Percentiles rank a stretch among this genome's conserved stretches.
Conservation (phyloP, 2,113 vertebrate genomes). For the Chaetorhynchus papuensis region DNA sequence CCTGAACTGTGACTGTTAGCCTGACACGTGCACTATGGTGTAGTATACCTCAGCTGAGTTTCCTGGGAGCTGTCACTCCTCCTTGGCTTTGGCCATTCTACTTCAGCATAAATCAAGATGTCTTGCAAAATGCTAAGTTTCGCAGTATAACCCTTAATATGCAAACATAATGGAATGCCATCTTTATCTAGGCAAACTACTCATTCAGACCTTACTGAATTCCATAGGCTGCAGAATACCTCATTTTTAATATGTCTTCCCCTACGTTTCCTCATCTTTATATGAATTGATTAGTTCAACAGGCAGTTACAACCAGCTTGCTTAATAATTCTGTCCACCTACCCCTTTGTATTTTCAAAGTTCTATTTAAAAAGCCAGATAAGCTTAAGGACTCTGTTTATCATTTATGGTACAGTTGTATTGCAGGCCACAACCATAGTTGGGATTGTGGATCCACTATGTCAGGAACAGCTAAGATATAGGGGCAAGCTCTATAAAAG, state of each 20-base stretch:
- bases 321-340: background rate
- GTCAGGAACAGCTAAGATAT: background rate
- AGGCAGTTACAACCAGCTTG: background rate
- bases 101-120: background rate
- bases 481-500: background rate
- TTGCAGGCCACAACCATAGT: background rate
- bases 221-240: background rate
- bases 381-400: background rate
- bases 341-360: background rate
- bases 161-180: background rate
- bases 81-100: background rate
- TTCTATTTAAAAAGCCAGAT: background rate
- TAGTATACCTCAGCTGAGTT: background rate
- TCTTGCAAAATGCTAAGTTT: background rate
- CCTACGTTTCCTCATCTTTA: background rate
- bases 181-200: background rate
- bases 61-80: background rate
- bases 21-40: rapidly evolving
- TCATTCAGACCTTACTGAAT: background rate
- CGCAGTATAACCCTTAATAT: background rate
- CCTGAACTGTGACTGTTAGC: background rate
- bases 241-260: background rate
- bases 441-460: background rate
- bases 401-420: background rate
- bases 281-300: background rate